Evolutionary conservation across 2,113 vertebrate species (phyloP), one percentile per base, ranked within the genome.

Genomic region (Rutilus rutilus): DNA sequence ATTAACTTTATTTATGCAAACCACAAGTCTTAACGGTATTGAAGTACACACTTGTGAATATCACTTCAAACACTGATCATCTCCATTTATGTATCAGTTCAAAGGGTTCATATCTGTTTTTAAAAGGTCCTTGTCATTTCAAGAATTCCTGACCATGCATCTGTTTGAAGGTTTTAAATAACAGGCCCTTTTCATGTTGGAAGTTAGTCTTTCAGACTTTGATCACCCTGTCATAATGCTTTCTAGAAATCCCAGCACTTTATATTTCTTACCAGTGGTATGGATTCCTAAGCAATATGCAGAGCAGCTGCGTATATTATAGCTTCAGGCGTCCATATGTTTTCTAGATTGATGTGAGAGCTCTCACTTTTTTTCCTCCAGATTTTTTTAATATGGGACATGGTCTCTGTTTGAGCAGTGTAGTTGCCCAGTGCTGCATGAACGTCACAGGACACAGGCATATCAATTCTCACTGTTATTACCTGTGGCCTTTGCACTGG

Each of bases 321-420:
- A 77, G 75, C 75, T 54, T 54, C 75, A 77, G 75, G 9, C 9
- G 0, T 33, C 75, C 75, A 77, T 54, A 77, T 77, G 50, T 30
- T 77, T 77, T 77, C 75, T 77, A 54, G 50, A 77, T 54, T 77
- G 75, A 77, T 77, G 45, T 10, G 47, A 54, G 50, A 30, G 27
- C 50, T 54, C 15, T 77, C 50, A 21, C 6, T 77, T 45, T 76
- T 52, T 74, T n/a, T 45, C 2, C 21, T 71, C 21, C 36, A 45
- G 21, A 39, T 50, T 8, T 42, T 8, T 42, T 50, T 77, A 6
- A 33, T 77, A 50, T 12, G 50, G 75, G 25, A 54, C 25, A 6
- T 33, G 25, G 33, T 52, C 47, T 54, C 47, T 52, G 74, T 76
- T 54, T 54, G 45, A 77, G 3, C 47, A 27, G 17, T 77, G 50